A percentile compares a stretch with the other conserved stretches of the same genome.
phyloP scores from a whole-genome alignment of 1,140 invertebrate species.

The Pectinophora gossypiella region DNA sequence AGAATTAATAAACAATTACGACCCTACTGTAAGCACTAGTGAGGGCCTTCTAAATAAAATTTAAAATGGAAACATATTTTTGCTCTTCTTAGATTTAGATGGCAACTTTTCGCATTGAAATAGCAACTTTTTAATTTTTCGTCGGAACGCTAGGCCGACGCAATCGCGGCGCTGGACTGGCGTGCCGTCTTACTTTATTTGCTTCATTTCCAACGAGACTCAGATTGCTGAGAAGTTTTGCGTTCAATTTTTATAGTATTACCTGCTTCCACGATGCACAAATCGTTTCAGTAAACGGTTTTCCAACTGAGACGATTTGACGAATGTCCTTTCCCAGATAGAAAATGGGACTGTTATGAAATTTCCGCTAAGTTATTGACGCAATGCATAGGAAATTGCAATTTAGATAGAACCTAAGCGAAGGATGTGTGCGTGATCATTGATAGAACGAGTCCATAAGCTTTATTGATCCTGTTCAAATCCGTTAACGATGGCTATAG shows the following conservation, averaged over 20 bases:
- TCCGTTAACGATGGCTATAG: neutral
- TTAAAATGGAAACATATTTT: no score
- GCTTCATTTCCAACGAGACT: constrained; percentile 42
- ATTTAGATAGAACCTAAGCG: neutral
- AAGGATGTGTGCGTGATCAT: neutral
- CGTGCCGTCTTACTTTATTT: constrained; percentile 38
- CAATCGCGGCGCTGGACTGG: constrained; percentile 23
- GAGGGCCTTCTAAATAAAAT: no score
- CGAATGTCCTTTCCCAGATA: constrained; percentile 11
- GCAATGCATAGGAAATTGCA: neutral
- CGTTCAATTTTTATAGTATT: constrained; percentile 37
- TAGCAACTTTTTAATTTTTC: constrained; percentile 29
- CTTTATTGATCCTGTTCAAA: neutral
- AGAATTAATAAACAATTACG: no score
- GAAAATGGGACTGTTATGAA: constrained; percentile 15
- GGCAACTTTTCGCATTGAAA: no score
- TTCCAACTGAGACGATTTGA: constrained; percentile 21
- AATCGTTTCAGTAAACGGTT: constrained; percentile 22
- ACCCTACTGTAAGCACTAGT: no score
- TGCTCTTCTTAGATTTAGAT: no score
- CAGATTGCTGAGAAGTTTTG: constrained; percentile 44
- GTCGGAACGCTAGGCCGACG: constrained; percentile 31
- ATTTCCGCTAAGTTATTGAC: constrained; percentile 1
- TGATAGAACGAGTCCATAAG: neutral
- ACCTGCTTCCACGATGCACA: constrained; percentile 16